These are phyloP conservation scores for Thymelicus lineola DNA, from an alignment of 2,888 invertebrate species.

Conservation along the genomic window DNA sequence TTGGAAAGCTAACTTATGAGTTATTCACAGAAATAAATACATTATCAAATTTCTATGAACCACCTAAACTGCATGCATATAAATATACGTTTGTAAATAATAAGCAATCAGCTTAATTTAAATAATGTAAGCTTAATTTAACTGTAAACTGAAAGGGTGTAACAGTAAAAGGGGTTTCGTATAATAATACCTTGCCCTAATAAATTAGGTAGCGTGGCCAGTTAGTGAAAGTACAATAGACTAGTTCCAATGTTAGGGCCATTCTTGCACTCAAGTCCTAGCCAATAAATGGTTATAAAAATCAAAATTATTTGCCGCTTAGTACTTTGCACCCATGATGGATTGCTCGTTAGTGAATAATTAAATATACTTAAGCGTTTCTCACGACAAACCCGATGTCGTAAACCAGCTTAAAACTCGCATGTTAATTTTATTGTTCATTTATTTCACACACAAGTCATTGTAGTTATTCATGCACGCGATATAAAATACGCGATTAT, in stretches of 20 bases:
- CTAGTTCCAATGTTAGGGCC: conserved; percentile 18
- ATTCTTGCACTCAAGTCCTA: conserved; percentile 25
- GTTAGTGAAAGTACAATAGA: conserved; percentile 33
- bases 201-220: conserved; percentile 29
- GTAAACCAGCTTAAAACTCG: conserved; percentile 9
- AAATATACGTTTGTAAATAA: no score
- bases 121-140: no score
- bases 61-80: no score
- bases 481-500: background rate
- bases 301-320: conserved; percentile 2
- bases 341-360: conserved; percentile 13
- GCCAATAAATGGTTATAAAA: background rate
- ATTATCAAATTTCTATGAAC: no score
- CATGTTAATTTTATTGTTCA: conserved; percentile 8
- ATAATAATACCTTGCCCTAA: conserved; percentile 10
- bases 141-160: background rate
- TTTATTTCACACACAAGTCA: conserved; percentile 19
- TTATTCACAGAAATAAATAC: no score
- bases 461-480: conserved; percentile 12
- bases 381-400: conserved; percentile 22
- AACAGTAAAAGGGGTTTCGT: conserved; percentile 1
- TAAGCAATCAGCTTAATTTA: no score
- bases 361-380: conserved; percentile 21
- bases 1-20: no score
- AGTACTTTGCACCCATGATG: conserved; percentile 6